These are phyloP conservation scores for Mustela nigripes DNA, from an alignment of 2,113 vertebrate species.

Conservation along the genomic window DNA sequence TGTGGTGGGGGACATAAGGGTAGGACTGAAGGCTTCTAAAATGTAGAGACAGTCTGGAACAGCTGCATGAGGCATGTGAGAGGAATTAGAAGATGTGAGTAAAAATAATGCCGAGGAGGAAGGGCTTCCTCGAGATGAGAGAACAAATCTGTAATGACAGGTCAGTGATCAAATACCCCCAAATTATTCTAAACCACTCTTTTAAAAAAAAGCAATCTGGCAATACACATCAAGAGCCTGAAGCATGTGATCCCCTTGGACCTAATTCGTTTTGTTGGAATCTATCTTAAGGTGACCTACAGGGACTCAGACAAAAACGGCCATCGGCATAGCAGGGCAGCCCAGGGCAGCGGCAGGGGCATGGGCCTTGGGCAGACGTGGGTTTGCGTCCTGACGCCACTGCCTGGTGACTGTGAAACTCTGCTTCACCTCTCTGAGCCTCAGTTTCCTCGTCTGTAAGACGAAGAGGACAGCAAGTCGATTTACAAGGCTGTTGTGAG, in stretches of 20 bases:
- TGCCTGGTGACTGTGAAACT: conserved; percentile 30
- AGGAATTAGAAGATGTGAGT: not conserved
- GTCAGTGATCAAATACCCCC: not conserved
- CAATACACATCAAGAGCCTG: not conserved
- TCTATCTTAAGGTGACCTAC: not conserved
- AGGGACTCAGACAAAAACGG: not conserved
- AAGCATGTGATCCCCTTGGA: not conserved
- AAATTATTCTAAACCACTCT: conserved; percentile 11
- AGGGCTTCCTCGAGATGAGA: not conserved
- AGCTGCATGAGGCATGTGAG: not conserved
- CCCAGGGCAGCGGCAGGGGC: not conserved
- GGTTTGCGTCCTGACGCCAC: not conserved
- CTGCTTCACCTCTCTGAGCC: conserved; percentile 40
- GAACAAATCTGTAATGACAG: not conserved
- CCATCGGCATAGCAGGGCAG: no score
- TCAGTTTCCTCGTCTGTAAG: not conserved
- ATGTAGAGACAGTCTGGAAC: not conserved
- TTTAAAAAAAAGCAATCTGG: not conserved
- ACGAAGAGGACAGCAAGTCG: not conserved
- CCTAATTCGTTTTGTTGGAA: not conserved
- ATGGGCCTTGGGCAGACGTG: not conserved
- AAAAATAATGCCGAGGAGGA: not conserved
- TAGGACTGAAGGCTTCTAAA: not conserved
- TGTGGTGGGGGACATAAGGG: not conserved
- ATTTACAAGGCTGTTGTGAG: not conserved